Conservation (phyloP, 2,888 invertebrate species). For the Iphiclides podalirius region DNA sequence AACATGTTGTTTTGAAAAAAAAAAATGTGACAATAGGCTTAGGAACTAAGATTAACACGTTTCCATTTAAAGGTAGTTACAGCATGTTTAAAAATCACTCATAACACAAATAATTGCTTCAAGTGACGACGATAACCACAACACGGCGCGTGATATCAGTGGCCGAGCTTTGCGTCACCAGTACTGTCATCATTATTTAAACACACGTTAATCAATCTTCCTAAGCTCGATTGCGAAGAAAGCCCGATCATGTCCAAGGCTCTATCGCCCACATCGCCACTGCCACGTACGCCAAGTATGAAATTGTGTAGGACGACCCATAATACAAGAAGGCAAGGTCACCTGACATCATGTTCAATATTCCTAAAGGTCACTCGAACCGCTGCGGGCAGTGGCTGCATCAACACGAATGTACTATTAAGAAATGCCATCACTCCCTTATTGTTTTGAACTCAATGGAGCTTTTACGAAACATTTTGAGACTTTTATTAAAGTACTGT, state of each 20-base stretch:
- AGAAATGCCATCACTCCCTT: slow-evolving; percentile 7
- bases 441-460: background rate
- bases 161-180: too few relatives aligned
- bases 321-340: slow-evolving; percentile 28
- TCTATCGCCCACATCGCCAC: background rate
- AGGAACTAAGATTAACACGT: too few relatives aligned
- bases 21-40: too few relatives aligned
- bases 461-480: background rate
- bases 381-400: slow-evolving; percentile 6
- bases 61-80: too few relatives aligned
- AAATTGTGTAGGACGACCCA: slow-evolving; percentile 28
- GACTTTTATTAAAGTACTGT: background rate
- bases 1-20: too few relatives aligned
- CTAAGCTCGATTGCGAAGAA: slow-evolving; percentile 1
- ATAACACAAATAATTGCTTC: too few relatives aligned
- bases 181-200: background rate
- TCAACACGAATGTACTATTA: slow-evolving; percentile 17
- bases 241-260: background rate
- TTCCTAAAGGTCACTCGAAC: slow-evolving; percentile 8
- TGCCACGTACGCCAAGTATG: slow-evolving; percentile 20
- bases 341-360: slow-evolving; percentile 24
- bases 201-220: background rate
- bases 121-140: too few relatives aligned
- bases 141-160: too few relatives aligned
- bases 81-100: too few relatives aligned